A percentile compares a stretch with the other conserved stretches of the same genome.
phyloP scores from a whole-genome alignment of 2,888 invertebrate genomes.

The Cheilosia impressa region DNA sequence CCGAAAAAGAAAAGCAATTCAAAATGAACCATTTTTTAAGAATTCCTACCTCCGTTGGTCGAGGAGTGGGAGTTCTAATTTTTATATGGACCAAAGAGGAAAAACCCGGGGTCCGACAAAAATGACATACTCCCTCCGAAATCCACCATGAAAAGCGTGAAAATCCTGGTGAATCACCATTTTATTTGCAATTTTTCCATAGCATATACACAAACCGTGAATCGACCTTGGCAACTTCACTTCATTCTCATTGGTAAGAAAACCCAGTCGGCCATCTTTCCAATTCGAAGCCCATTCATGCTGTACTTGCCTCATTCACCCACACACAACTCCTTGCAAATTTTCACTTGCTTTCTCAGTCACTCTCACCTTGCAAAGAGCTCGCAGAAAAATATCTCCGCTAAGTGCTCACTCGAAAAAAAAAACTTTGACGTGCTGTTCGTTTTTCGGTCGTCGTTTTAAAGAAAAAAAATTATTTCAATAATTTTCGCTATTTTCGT shows the following conservation, averaged over 20 bases:
- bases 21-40: no score
- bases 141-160: no score
- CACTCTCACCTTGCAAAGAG: background rate
- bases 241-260: background rate
- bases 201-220: background rate
- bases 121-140: no score
- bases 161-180: no score
- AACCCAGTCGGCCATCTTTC: conserved; percentile 9
- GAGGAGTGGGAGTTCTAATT: no score
- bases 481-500: conserved; percentile 22
- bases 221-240: background rate
- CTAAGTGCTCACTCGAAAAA: conserved; percentile 10
- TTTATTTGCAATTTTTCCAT: no score
- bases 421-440: conserved; percentile 62
- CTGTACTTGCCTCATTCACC: conserved; percentile 11
- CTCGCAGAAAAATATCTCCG: background rate
- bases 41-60: no score
- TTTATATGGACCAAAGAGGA: no score
- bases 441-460: conserved; percentile 48
- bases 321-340: background rate
- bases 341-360: conserved; percentile 2
- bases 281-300: background rate
- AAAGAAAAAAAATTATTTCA: conserved; percentile 38
- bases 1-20: no score
- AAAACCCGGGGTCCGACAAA: no score